Percentiles rank a stretch among this genome's conserved stretches.
These are phyloP conservation scores for Bombyx mori DNA, from an alignment of 1,140 invertebrate genomes.

Conservation along the genomic window ASM3026992v2 NC_085114.1:7915501-7916000, in stretches of 20 bases:
- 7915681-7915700: conserved; percentile 83
- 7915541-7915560: conserved; percentile 86
- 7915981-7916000: too few species aligned
- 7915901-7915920: too few species aligned
- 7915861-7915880: background rate
- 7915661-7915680: conserved; percentile 81
- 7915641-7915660: conserved; percentile 83
- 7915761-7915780: too few species aligned
- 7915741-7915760: too few species aligned
- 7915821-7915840: too few species aligned
- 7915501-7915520: conserved; percentile 80
- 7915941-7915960: too few species aligned
- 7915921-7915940: too few species aligned
- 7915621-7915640: conserved; percentile 85
- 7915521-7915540: conserved; percentile 81
- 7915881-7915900: too few species aligned
- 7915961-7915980: too few species aligned
- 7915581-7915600: conserved; percentile 88
- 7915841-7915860: background rate
- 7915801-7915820: too few species aligned
- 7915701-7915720: conserved; percentile 54
- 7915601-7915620: conserved; percentile 78
- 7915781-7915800: too few species aligned
- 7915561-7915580: conserved; percentile 88
- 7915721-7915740: too few species aligned